Base-by-base conservation (phyloP, 2,797 vertebrate species). In the Spondyliosoma cantharus region DNA sequence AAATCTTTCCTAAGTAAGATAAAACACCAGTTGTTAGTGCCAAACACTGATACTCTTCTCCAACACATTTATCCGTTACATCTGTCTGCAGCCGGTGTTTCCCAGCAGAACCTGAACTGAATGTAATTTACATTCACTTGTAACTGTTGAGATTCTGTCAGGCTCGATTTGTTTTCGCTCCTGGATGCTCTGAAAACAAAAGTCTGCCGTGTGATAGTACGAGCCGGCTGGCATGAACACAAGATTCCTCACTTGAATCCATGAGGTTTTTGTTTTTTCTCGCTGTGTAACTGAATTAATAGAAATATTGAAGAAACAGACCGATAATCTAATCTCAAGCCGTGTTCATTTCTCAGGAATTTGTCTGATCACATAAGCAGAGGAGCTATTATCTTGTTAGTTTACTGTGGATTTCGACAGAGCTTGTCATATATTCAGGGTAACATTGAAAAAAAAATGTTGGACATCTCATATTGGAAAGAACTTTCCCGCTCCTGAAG, bases 401-500 rank as follows among this genome's bases (percentile, higher is more conserved):
- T 29, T 53, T 13, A 17, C 20, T 3, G 24, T 22, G 5, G 32
- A 37, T 32, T 19, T 50, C 8, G 61, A 13, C 8, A 29, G 29
- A 20, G 9, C 3, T 3, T 15, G 5, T 42, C 11, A 19, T 27
- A 16, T 46, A 67, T 56, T n/a, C 24, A 54, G 3, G n/a, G 25
- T 12, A 53, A 29, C n/a, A 3, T 1, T 67, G 20, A 3, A 16
- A 70, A 68, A 16, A 70, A 69, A 54, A 71, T 57, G 42, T 37
- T 80, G 42, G 48, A 75, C 3, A 12, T 74, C 43, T 63, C 15
- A 37, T 27, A 57, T 74, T 66, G 64, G 59, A 80, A 68, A 70
- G 20, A 69, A 54, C 3, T 1, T 37, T 32, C 25, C 49, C 29
- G 2, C 32, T 81, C 62, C 53, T 77, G 16, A 15, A 79, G 71